Conservation (phyloP, 1,140 invertebrate genomes). For the Steinernema feltiae region DNA sequence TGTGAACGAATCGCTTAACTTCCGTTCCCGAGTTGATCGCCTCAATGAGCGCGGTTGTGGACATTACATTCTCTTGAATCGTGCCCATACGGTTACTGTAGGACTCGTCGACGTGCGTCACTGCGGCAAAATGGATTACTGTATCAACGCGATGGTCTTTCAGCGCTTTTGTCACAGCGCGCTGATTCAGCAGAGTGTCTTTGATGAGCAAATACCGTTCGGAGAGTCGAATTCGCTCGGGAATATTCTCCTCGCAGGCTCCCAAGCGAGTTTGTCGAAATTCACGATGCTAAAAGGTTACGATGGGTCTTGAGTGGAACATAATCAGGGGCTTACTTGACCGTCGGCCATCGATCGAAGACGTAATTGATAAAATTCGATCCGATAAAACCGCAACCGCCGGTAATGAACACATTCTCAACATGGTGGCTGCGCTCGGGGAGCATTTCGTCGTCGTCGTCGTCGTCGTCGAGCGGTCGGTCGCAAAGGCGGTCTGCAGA, state of each 20-base stretch:
- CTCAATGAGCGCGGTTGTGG: slow-evolving; percentile 53
- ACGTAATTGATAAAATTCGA: slow-evolving; percentile 56
- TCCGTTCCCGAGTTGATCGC: slow-evolving; percentile 40
- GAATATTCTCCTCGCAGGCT: slow-evolving; percentile 43
- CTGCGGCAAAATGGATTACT: slow-evolving; percentile 58
- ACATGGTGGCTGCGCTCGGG: neutral
- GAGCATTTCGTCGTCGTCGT: neutral
- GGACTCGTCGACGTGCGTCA: slow-evolving; percentile 58
- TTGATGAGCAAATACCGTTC: slow-evolving; percentile 46
- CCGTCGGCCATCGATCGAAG: slow-evolving; percentile 46
- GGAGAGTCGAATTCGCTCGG: slow-evolving; percentile 41
- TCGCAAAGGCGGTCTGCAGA: too few species aligned
- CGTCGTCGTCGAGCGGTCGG: too few species aligned
- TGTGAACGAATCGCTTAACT: slow-evolving; percentile 52
- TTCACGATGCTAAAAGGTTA: slow-evolving; percentile 46
- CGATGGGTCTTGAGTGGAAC: neutral
- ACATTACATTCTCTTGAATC: slow-evolving; percentile 56
- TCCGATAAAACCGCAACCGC: slow-evolving; percentile 55
- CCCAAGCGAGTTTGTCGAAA: slow-evolving; percentile 53
- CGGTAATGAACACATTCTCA: slow-evolving; percentile 35
- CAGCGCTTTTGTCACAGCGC: slow-evolving; percentile 35
- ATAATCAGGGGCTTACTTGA: slow-evolving; percentile 33
- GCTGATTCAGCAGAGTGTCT: slow-evolving; percentile 43
- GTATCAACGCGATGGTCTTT: slow-evolving; percentile 52
- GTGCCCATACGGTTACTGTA: slow-evolving; percentile 57